A percentile compares a stretch with the other conserved stretches of the same genome.
phyloP scores from a whole-genome alignment of 2,113 vertebrate species.

The Austrofundulus limnaeus region DNA sequence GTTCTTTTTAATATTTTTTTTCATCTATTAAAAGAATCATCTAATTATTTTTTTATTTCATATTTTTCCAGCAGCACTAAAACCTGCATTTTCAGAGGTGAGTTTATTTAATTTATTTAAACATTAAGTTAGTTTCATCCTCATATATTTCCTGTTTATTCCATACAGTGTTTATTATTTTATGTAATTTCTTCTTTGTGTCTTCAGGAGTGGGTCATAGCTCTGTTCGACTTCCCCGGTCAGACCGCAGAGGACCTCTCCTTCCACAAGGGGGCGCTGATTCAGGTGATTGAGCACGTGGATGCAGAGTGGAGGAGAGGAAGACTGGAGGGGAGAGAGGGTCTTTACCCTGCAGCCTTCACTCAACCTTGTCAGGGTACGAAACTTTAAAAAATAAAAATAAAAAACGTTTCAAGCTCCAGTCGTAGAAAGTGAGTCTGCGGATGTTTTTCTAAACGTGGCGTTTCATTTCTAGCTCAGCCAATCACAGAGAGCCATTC shows the following conservation, averaged over 20 bases:
- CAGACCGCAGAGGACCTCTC: constrained; percentile 88
- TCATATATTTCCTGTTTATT: not conserved
- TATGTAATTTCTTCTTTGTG: too few species aligned
- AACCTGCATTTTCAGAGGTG: not conserved
- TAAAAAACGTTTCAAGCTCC: too few species aligned
- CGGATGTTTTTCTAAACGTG: not conserved
- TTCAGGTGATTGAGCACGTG: constrained; percentile 81
- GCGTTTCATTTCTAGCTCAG: constrained; percentile 51
- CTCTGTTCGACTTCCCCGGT: constrained; percentile 87
- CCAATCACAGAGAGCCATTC: constrained; percentile 47
- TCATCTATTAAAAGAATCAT: too few species aligned
- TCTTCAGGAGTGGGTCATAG: constrained; percentile 82
- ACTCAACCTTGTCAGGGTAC: constrained; percentile 83
- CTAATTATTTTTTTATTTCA: not conserved
- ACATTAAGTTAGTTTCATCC: not conserved
- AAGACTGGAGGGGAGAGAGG: constrained; percentile 82
- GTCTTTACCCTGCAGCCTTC: constrained; percentile 87
- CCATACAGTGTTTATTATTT: not conserved
- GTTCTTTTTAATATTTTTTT: not conserved
- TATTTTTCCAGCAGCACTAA: not conserved
- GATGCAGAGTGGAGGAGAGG: constrained; percentile 87
- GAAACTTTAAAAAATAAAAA: too few species aligned
- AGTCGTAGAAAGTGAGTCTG: not conserved
- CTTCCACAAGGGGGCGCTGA: constrained; percentile 87
- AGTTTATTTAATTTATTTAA: not conserved